Evolutionary conservation across 2,113 vertebrate species (phyloP), one percentile per base, ranked within the genome.

Genomic region (Bombycilla garrulus): DNA sequence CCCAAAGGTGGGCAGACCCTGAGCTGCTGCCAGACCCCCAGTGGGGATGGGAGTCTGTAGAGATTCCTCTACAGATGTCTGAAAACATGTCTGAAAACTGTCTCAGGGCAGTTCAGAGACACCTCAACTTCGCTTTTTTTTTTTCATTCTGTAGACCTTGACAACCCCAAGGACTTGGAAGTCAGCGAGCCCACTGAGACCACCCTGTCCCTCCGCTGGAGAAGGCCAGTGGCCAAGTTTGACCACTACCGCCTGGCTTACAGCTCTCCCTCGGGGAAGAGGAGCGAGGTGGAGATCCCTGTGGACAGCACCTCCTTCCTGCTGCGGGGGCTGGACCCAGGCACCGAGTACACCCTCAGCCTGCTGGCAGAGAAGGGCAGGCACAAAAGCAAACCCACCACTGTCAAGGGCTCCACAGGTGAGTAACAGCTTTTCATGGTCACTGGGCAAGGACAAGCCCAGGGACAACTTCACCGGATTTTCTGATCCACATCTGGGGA

Each of bases 81-180:
- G 16, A 62, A 65, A 73, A 12, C 20, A 6, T 14, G 19, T 50
- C 64, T 42, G 16, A 62, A 65, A 73, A 12, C 20, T 19, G 5
- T n/a, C 50, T 13, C 47, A 31, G n/a, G 16, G 21, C 25, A 35
- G 4, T n/a, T 51, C 76, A 88, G 58, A 56, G 15, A 36, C 40
- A 31, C 8, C 12, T 70, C 10, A 81, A 11, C 45, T 78, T 50
- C 40, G 7, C 6, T 40, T 10, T 42, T 42, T 26, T 70, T 17
- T 18, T 28, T 94, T 82, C 87, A 23, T 53, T 31, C 72, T 45
- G 24, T 70, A 99, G 99, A 99, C 22, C 95, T 99, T 17, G 99
- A 99, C 51, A 97, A 98, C 36, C 99, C 99, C 73, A 99, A 97
- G 90, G 98, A 99, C 53, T 93, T 99, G 93, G 97, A 96, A n/a